Percentiles rank a stretch among this genome's conserved stretches.
Evolutionary conservation across 2,797 vertebrate genomes (phyloP).

Genomic region (Notolabrus celidotus): DNA sequence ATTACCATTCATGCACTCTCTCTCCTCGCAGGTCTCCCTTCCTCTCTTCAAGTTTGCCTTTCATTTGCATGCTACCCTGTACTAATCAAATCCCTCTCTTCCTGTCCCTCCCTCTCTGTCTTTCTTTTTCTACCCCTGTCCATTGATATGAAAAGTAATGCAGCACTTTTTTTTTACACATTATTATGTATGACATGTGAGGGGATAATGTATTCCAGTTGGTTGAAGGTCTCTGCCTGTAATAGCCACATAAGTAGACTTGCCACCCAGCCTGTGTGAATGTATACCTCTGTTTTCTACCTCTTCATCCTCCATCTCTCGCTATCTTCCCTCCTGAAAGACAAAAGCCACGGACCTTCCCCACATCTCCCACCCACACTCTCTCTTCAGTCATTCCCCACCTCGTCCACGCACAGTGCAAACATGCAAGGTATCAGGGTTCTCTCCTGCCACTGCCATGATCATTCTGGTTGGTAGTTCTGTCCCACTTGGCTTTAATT

Average conservation of each 20-base stretch:
- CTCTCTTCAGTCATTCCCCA: constrained; percentile 25
- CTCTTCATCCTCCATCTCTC: constrained; percentile 8
- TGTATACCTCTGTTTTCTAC: constrained; percentile 6
- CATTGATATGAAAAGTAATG: constrained; percentile 81
- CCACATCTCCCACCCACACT: constrained; percentile 36
- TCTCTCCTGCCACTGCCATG: constrained; percentile 61
- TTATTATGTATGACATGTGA: constrained; percentile 83
- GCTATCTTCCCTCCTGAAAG: constrained; percentile 45
- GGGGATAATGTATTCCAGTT: constrained; percentile 79
- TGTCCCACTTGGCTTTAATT: constrained; percentile 99
- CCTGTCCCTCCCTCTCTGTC: constrained; percentile 13
- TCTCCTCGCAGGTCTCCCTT: constrained; percentile 67
- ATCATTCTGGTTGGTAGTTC: constrained; percentile 86
- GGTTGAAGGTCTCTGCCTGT: constrained; percentile 73
- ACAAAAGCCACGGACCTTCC: constrained; percentile 72
- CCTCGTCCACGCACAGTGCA: constrained; percentile 19
- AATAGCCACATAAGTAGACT: constrained; percentile 63
- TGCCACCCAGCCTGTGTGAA: constrained; percentile 42
- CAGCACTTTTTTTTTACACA: constrained; percentile 77
- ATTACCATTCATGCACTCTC: constrained; percentile 73
- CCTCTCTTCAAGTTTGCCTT: constrained; percentile 81
- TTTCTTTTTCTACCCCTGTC: constrained; percentile 50
- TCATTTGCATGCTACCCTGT: constrained; percentile 79
- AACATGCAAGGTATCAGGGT: constrained; percentile 50
- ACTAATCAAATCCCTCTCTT: constrained; percentile 78